These are phyloP conservation scores for Carapus acus DNA, from an alignment of 2,797 vertebrate genomes.

Conservation along the genomic window DNA sequence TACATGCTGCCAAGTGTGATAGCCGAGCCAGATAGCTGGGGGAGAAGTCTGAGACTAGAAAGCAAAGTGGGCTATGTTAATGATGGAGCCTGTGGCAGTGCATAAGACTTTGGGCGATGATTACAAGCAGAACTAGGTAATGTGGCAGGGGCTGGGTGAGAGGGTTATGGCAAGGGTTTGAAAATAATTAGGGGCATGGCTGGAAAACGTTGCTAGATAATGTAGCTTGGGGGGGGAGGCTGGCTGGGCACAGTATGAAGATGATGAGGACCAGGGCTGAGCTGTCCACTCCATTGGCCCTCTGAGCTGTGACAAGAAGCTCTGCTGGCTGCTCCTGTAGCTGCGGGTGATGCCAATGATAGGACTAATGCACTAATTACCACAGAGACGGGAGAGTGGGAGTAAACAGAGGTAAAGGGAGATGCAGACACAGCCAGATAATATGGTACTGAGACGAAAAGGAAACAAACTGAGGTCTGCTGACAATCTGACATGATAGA, in stretches of 20 bases:
- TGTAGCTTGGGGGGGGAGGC: slow-evolving; percentile 60
- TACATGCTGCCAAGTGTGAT: slow-evolving; percentile 51
- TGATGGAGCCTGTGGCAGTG: slow-evolving; percentile 57
- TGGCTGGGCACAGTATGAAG: slow-evolving; percentile 55
- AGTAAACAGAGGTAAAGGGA: slow-evolving; percentile 54
- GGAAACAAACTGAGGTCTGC: slow-evolving; percentile 28
- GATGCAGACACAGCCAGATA: slow-evolving; percentile 27
- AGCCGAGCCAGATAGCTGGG: slow-evolving; percentile 42
- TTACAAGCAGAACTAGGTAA: slow-evolving; percentile 61
- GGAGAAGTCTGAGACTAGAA: slow-evolving; percentile 26
- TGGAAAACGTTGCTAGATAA: slow-evolving; percentile 63
- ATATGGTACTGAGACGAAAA: slow-evolving; percentile 18
- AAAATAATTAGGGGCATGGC: slow-evolving; percentile 68
- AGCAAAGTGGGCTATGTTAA: slow-evolving; percentile 56
- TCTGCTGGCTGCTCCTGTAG: slow-evolving; percentile 83
- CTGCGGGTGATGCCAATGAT: slow-evolving; percentile 69
- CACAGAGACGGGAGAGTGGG: slow-evolving; percentile 49
- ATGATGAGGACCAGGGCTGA: slow-evolving; percentile 70
- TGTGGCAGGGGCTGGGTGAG: slow-evolving; percentile 62
- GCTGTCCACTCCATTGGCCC: slow-evolving; percentile 79
- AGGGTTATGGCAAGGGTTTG: slow-evolving; percentile 54
- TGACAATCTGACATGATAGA: slow-evolving; percentile 69
- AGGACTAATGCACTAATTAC: slow-evolving; percentile 91
- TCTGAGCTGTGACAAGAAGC: slow-evolving; percentile 83
- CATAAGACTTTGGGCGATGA: slow-evolving; percentile 56